These are phyloP conservation scores for Otolemur crassicaudatus DNA, from an alignment of 2,797 vertebrate genomes.

Conservation along the genomic window DNA sequence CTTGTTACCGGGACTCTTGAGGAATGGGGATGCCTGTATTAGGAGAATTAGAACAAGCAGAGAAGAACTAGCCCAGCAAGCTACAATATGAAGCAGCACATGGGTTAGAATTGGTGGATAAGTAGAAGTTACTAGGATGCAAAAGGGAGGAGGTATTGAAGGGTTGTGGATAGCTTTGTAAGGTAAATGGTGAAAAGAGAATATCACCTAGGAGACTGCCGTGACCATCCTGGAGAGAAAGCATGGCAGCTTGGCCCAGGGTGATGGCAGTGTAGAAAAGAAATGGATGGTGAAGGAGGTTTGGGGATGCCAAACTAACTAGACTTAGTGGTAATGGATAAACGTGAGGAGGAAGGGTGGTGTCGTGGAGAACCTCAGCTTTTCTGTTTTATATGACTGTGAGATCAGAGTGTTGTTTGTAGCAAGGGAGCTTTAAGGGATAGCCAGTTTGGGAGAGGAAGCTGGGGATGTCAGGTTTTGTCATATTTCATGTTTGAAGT, in stretches of 20 bases:
- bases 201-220: background rate
- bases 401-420: background rate
- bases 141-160: background rate
- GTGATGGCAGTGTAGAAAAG: background rate
- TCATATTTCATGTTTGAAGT: background rate
- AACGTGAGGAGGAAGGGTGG: background rate
- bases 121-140: background rate
- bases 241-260: background rate
- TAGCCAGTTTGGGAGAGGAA: background rate
- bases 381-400: background rate
- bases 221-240: background rate
- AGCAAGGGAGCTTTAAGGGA: background rate
- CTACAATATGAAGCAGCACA: background rate
- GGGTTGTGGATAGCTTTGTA: background rate
- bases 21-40: background rate
- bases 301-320: background rate
- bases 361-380: background rate
- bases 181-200: background rate
- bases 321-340: background rate
- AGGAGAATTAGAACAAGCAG: background rate
- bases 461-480: background rate
- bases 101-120: background rate
- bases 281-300: background rate
- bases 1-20: constrained; percentile 16
- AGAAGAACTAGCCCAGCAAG: background rate